Evolutionary conservation across 1,140 invertebrate species (phyloP), one percentile per base, ranked within the genome.

Genomic region (Drosophila tani): DNA sequence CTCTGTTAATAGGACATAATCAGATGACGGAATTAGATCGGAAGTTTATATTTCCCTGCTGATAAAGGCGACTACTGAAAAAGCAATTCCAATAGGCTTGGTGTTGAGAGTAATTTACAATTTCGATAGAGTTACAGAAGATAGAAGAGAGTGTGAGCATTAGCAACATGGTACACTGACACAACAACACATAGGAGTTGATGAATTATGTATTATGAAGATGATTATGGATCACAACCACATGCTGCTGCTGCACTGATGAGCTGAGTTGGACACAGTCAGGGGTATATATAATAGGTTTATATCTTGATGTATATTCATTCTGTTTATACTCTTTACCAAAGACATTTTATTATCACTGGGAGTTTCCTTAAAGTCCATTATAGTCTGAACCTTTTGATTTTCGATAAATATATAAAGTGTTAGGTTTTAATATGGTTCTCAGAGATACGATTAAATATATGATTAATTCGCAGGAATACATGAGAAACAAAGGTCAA

Each of bases 261-360:
- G 69, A 73, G 67, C 5, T 57, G 55, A 55, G 19, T 45, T 35
- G 41, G 38, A 73, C 38, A 50, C 27, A 59, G 40, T 40, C 45
- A 27, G 65, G 53, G 66, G 69, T 12, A 41, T 24, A 24, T 24
- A 58, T 58, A 41, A 57, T 58, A 17, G 51, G 62, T 51, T 75
- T 75, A 45, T 76, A 76, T 76, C 73, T 76, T 38, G 57, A 66
- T 78, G 45, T 65, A 81, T 68, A 50, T 55, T 79, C 74, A 74
- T 76, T 90, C 70, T 73, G 65, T 82, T 69, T 81, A 53, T 81
- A 70, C 75, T 75, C 79, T 90, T 95, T 97, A 97, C 96, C 96
- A 97, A 95, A 95, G 96, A 96, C 93, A 96, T 95, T 94, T 97
- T 97, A 95, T 97, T 96, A 95, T 97, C 96, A 92, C 95, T 95